Base-by-base conservation (phyloP, 2,113 vertebrate genomes). In the Panthera uncia region DNA sequence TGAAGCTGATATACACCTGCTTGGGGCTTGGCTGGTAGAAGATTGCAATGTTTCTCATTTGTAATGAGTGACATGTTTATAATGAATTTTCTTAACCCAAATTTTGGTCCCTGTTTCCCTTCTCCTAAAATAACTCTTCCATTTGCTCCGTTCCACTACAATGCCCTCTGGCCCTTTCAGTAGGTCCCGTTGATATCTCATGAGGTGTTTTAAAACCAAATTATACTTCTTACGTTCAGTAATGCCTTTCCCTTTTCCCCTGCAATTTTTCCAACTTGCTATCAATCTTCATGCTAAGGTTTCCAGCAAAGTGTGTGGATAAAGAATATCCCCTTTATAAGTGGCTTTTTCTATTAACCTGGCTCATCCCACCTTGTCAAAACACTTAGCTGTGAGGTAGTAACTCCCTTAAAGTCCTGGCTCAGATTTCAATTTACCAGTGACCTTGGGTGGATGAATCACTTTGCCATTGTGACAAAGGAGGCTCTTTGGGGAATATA, bases 281-380 rank as follows among this genome's bases (percentile, higher is more conserved):
- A 97, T 96, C 95, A 96, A 66, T 96, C 89, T 97, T 97, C 79
- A 41, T 41, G 68, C 78, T 96, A 93, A 94, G 82, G 61, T 91
- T 96, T 91, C 80, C 66, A 82, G 87, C 68, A 87, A 97, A 94
- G 74, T 78, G 57, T 90, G 33, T 50, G 61, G 84, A 88, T 92
- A 91, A 86, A 95, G 89, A 94, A 94, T 41, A 92, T 25, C 29
- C 65, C 82, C n/a, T 41, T 89, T 93, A 12, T 85, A 93, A 95
- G 93, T 93, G 91, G 31, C 76, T 86, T 96, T 97, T 97, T 97
- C 93, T 97, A 94, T 96, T 95, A 97, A 90, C 81, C 85, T 88
- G 82, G 78, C 16, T 97, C 97, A 95, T 95, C 94, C 76, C 76
- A 82, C 82, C 80, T 94, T 97, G 94, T 98, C 97, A 97, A 97